Base-by-base conservation (phyloP, 2,113 vertebrate species). In the Desmodus rotundus region DNA sequence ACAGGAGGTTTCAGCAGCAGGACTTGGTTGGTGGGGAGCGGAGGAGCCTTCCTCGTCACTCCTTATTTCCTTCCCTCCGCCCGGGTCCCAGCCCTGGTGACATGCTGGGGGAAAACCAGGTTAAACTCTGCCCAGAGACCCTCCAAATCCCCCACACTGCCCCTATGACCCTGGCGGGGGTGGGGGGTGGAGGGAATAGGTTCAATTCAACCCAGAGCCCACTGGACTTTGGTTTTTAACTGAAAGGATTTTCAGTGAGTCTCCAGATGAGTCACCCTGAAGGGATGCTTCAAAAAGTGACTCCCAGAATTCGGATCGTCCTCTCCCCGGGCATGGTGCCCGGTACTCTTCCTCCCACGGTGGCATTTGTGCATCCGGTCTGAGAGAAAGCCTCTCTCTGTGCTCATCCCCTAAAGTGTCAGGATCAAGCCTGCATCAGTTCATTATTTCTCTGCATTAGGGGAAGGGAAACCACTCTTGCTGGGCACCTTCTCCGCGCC, bases 211-310 rank as follows among this genome's bases (percentile, higher is more conserved):
- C 77, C 58, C 50, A 3, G 50, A 76, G 68, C 63, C 89, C 67
- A 67, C 54, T 50, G 31, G 2, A 96, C 97, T 97, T 96, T 72
- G 95, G 97, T 92, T 97, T 97, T 97, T 96, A 95, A 96, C 36
- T 78, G 81, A 94, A 74, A 97, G 90, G 87, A 91, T 50, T 92
- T 97, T 92, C 83, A 91, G 68, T 31, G 14, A 89, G 76, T 96
- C 88, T 92, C 65, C 6, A 61, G 14, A 97, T 86, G 97, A 97
- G 96, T 97, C 97, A 98, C 65, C 0, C 0, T 0, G 8, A 77
- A 84, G 83, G 77, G 67, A 58, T 78, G 58, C 74, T 94, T 96
- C n/a, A 52, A 73, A 94, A 93, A 45, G 77, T 1, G 80, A 76
- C 80, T 56, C 86, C 33, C 67, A 73, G 85, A 94, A 83, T 47